Evolutionary conservation across 2,797 vertebrate genomes (phyloP).

Genomic region (Anguilla anguilla): DNA sequence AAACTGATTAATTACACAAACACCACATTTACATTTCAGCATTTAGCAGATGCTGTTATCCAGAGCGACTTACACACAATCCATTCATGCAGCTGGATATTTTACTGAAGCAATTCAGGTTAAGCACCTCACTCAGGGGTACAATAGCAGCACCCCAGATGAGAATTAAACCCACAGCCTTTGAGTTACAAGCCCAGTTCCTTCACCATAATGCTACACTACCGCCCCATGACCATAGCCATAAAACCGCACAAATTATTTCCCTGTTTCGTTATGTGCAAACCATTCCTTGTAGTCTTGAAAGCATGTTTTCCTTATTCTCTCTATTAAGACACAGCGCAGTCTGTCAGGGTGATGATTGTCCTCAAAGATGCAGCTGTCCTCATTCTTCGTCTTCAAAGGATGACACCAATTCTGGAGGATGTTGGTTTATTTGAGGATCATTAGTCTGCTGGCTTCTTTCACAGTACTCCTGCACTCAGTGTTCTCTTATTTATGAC

Average conservation of each 20-base stretch:
- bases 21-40: neutral
- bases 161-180: constrained; percentile 2
- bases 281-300: neutral
- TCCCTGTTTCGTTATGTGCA: neutral
- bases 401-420: neutral
- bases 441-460: neutral
- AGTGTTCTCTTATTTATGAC: neutral
- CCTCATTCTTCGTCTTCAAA: neutral
- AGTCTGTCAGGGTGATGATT: neutral
- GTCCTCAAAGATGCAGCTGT: neutral
- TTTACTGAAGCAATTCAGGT: neutral
- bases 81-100: neutral
- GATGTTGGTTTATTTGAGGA: neutral
- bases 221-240: neutral
- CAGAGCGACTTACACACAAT: neutral
- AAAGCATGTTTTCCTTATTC: neutral
- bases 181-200: neutral
- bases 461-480: neutral
- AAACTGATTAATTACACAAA: constrained; percentile 1
- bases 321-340: neutral
- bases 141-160: neutral
- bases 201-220: neutral
- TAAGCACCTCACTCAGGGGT: neutral
- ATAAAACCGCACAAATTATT: neutral
- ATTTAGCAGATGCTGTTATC: neutral